A percentile compares a stretch with the other conserved stretches of the same genome.
Conservation (phyloP, 2,888 invertebrate species). For the Leptogaster cylindrica region DNA sequence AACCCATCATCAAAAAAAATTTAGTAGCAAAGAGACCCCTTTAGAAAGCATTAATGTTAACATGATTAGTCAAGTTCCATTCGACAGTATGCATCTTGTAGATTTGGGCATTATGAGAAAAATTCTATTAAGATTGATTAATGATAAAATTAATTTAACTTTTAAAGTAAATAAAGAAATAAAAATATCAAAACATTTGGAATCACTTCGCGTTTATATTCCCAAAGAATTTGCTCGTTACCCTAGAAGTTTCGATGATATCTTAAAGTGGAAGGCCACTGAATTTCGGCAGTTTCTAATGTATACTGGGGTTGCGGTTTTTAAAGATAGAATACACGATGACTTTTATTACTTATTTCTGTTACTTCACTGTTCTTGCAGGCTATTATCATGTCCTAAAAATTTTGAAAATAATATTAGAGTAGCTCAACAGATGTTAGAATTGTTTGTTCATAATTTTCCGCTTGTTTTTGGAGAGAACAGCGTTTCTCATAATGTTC, state of each 20-base stretch:
- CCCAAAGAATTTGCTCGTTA: constrained; percentile 20
- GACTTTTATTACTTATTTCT: constrained; percentile 43
- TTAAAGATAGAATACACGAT: constrained; percentile 9
- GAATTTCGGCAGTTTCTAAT: constrained; percentile 39
- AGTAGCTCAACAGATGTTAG: constrained; percentile 14
- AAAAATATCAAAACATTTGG: not conserved
- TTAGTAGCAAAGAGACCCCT: constrained; percentile 16
- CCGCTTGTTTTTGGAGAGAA: constrained; percentile 17
- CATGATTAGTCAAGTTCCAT: constrained; percentile 37
- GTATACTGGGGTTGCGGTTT: constrained; percentile 9
- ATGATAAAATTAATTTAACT: constrained; percentile 3
- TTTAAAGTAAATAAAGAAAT: constrained; percentile 13
- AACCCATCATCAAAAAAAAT: constrained; percentile 35
- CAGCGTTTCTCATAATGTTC: constrained; percentile 22
- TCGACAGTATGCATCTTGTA: constrained; percentile 39
- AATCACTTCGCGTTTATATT: constrained; percentile 1
- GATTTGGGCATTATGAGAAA: constrained; percentile 36
- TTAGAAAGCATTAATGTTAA: constrained; percentile 30
- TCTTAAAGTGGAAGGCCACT: constrained; percentile 35
- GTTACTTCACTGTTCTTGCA: constrained; percentile 34
- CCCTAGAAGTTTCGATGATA: constrained; percentile 28
- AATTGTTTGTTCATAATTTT: constrained; percentile 28
- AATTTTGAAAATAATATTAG: constrained; percentile 13
- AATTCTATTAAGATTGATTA: constrained; percentile 28
- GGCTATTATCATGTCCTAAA: constrained; percentile 23